Base-by-base conservation (phyloP, 1,140 invertebrate species). In the Drosophila nigromelanica region DNA sequence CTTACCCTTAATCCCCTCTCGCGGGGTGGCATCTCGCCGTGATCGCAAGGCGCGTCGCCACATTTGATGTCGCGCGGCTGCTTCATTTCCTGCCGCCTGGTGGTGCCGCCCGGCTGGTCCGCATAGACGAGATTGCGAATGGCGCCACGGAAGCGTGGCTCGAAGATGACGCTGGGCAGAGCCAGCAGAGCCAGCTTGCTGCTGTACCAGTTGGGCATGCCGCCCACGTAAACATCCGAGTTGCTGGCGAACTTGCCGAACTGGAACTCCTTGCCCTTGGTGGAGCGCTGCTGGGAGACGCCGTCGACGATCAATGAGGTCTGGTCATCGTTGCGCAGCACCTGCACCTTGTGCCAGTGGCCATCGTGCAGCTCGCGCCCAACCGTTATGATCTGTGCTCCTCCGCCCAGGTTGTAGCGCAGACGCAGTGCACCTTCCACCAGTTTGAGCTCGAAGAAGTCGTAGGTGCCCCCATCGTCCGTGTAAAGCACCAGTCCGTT, bases 391-490 rank as follows among this genome's bases (percentile, higher is more conserved):
- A 98, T 96, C 91, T 97, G 96, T 6, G 97, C 96, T 1, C 97
- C 96, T 30, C 96, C 95, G 7, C 96, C 96, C 55, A 98, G 93
- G 92, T 98, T 97, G 92, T 97, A 97, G 70, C 97, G 93, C 72
- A 98, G 92, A 51, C 97, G 93, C n/a, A 99, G 92, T 1, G 95
- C 95, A 18, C 98, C 97, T 89, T 98, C 97, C 5, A 99, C 96
- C 12, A 99, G 93, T 90, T 98, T 99, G 52, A 99, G 92, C 92
- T 98, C 97, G 92, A 99, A 98, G 93, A 99, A 99, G 92, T 99
- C 97, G 82, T 97, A 97, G 14, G 96, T 97, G 10, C 97, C 97
- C 5, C 98, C 97, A 91, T 99, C 98, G 91, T 98, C 98, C 1
- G 97, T 98, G 92, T 98, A 98, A 43, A 99, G 93, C 14, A 99